Evolutionary conservation across 1,140 invertebrate genomes (phyloP).

Genomic region (Drosophila bifasciata): DNA sequence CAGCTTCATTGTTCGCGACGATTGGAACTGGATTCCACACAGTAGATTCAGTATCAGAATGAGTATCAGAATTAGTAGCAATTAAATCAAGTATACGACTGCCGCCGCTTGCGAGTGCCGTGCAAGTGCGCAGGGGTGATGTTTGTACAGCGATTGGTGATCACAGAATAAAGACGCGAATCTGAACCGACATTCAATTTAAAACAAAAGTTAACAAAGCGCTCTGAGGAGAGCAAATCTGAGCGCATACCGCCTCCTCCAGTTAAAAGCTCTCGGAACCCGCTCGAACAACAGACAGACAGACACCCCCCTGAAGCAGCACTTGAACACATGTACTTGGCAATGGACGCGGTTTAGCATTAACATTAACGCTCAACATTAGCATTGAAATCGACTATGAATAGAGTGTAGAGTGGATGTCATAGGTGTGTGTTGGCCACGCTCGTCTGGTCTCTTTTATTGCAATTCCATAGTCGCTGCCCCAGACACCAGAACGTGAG

Average conservation of each 20-base stretch:
- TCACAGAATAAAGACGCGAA: slow-evolving; percentile 60
- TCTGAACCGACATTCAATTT: slow-evolving; percentile 60
- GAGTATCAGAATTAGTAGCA: slow-evolving; percentile 8
- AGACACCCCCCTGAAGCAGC: slow-evolving; percentile 17
- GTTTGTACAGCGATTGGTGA: slow-evolving; percentile 60
- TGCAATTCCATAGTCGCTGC: slow-evolving; percentile 47
- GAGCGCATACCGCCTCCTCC: slow-evolving; percentile 32
- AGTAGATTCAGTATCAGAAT: slow-evolving; percentile 14
- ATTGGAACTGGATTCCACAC: slow-evolving; percentile 1
- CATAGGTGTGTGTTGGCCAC: slow-evolving; percentile 14
- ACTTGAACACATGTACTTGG: slow-evolving; percentile 37
- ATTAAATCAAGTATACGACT: slow-evolving; percentile 62
- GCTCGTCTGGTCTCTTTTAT: slow-evolving; percentile 42
- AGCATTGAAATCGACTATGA: no score
- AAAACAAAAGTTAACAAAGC: slow-evolving; percentile 53
- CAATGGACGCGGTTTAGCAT: slow-evolving; percentile 60
- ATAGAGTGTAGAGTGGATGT: slow-evolving; percentile 2
- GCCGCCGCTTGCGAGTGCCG: slow-evolving; percentile 19
- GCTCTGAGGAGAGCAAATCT: slow-evolving; percentile 18
- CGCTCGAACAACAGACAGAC: slow-evolving; percentile 52
- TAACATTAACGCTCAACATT: slow-evolving; percentile 52
- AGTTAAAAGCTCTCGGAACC: slow-evolving; percentile 59
- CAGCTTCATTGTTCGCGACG: slow-evolving; percentile 43
- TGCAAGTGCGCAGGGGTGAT: slow-evolving; percentile 25
- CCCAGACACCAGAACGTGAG: slow-evolving; percentile 70